Base-by-base conservation (phyloP, 2,113 vertebrate genomes). In the Rhombomys opimus region DNA sequence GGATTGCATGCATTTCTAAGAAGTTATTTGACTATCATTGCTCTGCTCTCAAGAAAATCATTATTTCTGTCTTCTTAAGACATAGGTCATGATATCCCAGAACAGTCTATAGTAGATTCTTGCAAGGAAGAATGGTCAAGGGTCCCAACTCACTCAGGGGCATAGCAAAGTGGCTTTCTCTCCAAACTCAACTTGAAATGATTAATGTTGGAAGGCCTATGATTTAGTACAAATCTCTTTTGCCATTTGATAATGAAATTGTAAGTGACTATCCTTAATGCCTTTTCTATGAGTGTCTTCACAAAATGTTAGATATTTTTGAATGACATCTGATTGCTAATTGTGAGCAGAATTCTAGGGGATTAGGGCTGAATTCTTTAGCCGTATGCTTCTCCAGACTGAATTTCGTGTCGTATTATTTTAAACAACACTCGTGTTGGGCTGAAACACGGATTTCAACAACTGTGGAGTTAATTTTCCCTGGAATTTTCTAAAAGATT, bases 261-360 rank as follows among this genome's bases (percentile, higher is more conserved):
- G 80, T 25, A 67, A 78, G 89, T 23, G 46, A n/a, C 20, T 8
- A 70, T 41, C 73, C 57, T 67, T 67, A 90, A 46, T 59, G 3
- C 38, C 14, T 67, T 52, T 93, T 97, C 50, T 52, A 84, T 81
- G 77, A 94, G 30, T 50, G 81, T 73, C 96, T 89, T 95, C 94
- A 94, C 65, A 50, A 91, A 95, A 91, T 68, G 95, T 96, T 94
- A 84, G 38, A 72, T n/a, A 77, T 54, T 96, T 23, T 46, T 52
- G 13, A 91, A 38, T 59, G 84, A 68, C 85, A 92, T 88, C 65
- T 81, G 12, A 50, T 95, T 95, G 75, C 87, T 90, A 97, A 90
- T 87, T 67, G 7, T 67, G 89, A 78, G 27, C 13, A 67, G 88
- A 52, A 63, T 65, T 35, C 76, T 23, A n/a, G 35, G 73, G 52